phyloP scores from a whole-genome alignment of 1,140 invertebrate species.

The Drosophila tropicalis region DNA sequence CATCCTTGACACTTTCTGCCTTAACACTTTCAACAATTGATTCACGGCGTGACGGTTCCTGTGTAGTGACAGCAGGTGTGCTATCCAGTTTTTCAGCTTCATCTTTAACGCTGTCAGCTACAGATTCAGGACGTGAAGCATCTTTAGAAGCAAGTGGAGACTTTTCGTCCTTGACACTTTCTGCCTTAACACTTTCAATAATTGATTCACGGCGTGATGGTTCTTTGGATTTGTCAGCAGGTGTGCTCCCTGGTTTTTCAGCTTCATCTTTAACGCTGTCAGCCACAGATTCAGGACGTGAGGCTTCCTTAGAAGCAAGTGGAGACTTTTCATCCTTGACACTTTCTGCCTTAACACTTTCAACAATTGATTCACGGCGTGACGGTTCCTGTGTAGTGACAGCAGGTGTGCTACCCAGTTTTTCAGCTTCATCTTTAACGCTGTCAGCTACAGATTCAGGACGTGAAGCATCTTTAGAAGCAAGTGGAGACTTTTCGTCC shows the following conservation, averaged over 20 bases:
- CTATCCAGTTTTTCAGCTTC: too few species aligned
- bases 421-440: constrained; percentile 18
- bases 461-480: constrained; percentile 35
- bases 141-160: too few species aligned
- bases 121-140: too few species aligned
- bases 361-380: constrained; percentile 5
- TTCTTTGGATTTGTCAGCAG: constrained; percentile 35
- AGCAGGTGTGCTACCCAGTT: neutral
- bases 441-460: constrained; percentile 39
- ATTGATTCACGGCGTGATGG: constrained; percentile 40
- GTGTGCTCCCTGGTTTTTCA: constrained; percentile 1
- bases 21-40: too few species aligned
- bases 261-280: constrained; percentile 8
- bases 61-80: too few species aligned
- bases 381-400: constrained; percentile 2
- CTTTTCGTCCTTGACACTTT: too few species aligned
- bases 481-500: constrained; percentile 26
- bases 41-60: too few species aligned
- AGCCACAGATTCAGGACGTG: constrained; percentile 24
- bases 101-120: too few species aligned
- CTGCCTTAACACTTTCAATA: too few species aligned
- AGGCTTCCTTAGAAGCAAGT: constrained; percentile 14
- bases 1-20: too few species aligned
- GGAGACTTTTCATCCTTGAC: constrained; percentile 23
- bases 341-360: constrained; percentile 18